Base-by-base conservation (phyloP, 2,797 vertebrate genomes). In the Tenualosa ilisha region DNA sequence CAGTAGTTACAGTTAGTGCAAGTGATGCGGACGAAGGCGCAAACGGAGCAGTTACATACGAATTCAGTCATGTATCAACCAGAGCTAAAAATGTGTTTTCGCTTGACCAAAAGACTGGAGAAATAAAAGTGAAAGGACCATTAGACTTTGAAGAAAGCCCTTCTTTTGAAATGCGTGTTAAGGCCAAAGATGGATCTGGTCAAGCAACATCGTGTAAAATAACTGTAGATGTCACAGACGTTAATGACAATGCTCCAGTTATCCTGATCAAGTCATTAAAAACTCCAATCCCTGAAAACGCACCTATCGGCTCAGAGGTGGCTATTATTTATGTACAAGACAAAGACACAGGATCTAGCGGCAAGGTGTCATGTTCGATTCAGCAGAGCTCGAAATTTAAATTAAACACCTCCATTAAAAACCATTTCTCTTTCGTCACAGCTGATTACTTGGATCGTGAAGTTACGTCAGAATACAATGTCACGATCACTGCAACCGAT, bases 211-310 rank as follows among this genome's bases (percentile, higher is more conserved):
- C 93, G 3, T 89, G 91, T 0, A 91, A 91, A 85, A 82, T 94
- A 0, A 0, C 91, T 0, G 89, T 94, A 83, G 90, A 93, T 81
- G 56, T 94, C 4, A 82, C 68, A 13, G 93, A 94, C 84, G 3
- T 91, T 0, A 95, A 94, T 81, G 94, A 95, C n/a, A 94, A 95
- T 0, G 63, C 89, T 0, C 96, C 96, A 0, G 91, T 94, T 0
- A 91, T 97, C 5, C 86, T 82, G 0, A 3, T 97, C 0, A 94
- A 95, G 11, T 95, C 96, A 0, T 50, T 95, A 2, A 89, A 75
- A 0, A 86, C 85, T 0, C 90, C 92, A 7, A 89, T 97, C 17
- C 88, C 95, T 0, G 96, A 97, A 86, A 95, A 95, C 2, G 89
- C 91, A 0, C 85, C 90, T 0, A 86, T 90, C 0, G 91, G 86